Evolutionary conservation across 2,888 invertebrate genomes (phyloP).

Genomic region (Limnephilus lunatus): DNA sequence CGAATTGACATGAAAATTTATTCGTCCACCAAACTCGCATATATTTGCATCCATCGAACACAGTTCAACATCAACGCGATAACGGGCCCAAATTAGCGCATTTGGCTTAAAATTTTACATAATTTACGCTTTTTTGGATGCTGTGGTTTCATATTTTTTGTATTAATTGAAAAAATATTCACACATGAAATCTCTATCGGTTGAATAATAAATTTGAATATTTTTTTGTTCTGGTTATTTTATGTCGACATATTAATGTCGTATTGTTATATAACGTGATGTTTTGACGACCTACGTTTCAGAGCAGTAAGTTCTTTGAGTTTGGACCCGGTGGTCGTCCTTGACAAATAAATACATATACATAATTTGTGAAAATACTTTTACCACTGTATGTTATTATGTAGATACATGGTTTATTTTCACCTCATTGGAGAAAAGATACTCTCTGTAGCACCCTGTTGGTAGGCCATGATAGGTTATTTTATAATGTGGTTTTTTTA

Average conservation of each 20-base stretch:
- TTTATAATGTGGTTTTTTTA: too few species aligned
- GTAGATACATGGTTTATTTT: too few species aligned
- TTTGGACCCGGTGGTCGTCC: too few species aligned
- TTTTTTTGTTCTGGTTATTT: neutral
- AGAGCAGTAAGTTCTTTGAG: too few species aligned
- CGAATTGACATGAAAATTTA: neutral
- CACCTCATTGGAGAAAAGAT: too few species aligned
- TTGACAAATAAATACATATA: too few species aligned
- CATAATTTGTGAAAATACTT: too few species aligned
- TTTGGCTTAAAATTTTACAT: neutral
- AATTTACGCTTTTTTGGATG: neutral
- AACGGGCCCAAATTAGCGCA: neutral
- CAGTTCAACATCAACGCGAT: neutral
- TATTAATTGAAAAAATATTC: neutral
- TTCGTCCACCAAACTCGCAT: neutral
- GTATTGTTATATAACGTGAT: too few species aligned
- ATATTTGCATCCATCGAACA: neutral
- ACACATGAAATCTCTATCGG: neutral
- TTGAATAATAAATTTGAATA: neutral
- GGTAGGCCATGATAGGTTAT: too few species aligned
- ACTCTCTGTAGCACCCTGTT: too few species aligned
- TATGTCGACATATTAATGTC: neutral
- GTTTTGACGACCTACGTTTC: too few species aligned
- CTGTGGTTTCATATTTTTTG: neutral
- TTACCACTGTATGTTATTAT: too few species aligned